Percentiles rank a stretch among this genome's conserved stretches.
Evolutionary conservation across 2,113 vertebrate species (phyloP).

Genomic region (Paraplagusia blochii): DNA sequence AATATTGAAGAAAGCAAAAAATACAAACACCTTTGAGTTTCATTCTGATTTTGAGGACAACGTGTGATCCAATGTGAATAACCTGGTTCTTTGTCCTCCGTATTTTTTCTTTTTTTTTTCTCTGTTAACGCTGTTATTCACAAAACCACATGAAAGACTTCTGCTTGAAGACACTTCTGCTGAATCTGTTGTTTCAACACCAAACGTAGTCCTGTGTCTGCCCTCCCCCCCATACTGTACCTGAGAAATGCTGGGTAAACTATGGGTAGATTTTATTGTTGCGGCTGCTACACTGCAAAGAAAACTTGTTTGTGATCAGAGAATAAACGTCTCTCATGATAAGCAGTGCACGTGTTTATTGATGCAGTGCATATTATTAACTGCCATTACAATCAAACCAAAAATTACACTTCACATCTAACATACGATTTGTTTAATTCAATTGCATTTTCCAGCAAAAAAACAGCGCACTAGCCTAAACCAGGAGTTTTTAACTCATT

Average conservation of each 20-base stretch:
- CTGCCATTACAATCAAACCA: too few species aligned
- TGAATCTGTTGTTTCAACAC: neutral
- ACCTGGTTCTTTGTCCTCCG: constrained; percentile 32
- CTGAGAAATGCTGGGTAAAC: neutral
- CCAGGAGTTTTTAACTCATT: too few species aligned
- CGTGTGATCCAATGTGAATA: constrained; percentile 28
- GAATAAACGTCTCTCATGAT: too few species aligned
- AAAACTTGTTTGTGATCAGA: neutral
- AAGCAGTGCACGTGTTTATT: too few species aligned
- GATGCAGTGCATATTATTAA: too few species aligned
- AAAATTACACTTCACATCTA: too few species aligned
- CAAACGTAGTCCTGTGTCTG: neutral
- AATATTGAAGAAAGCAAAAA: neutral
- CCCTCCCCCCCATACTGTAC: too few species aligned
- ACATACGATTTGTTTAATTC: too few species aligned
- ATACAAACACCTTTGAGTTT: neutral
- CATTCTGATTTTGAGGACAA: constrained; percentile 9
- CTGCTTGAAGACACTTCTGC: neutral
- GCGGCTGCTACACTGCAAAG: neutral
- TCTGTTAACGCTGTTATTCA: constrained; percentile 43
- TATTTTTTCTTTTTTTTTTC: constrained; percentile 44
- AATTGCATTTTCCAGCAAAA: too few species aligned
- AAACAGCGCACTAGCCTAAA: too few species aligned
- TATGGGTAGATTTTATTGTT: neutral
- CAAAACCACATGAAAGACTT: constrained; percentile 35